Conservation (phyloP, 2,113 vertebrate genomes). For the Philantomba maxwellii region DNA sequence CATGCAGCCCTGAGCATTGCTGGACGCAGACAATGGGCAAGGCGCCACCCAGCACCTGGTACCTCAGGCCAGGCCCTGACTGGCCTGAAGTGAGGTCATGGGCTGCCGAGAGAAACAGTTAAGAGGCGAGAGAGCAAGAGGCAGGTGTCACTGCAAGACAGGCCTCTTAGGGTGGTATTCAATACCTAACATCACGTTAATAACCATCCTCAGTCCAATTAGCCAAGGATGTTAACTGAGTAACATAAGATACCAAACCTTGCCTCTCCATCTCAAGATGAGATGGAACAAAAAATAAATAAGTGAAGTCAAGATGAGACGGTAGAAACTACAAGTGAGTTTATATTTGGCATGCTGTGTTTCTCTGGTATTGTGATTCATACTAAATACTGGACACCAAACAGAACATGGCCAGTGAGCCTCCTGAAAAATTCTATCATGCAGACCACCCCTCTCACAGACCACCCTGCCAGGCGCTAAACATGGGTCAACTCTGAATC, state of each 20-base stretch:
- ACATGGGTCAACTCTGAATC: background rate
- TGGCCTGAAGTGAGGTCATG: background rate
- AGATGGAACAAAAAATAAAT: background rate
- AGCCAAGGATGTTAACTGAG: conserved; percentile 24
- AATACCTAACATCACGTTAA: conserved; percentile 49
- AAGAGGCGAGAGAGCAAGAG: conserved; percentile 11
- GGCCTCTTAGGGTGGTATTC: conserved; percentile 7
- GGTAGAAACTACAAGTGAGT: background rate
- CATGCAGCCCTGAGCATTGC: background rate
- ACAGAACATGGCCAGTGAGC: conserved; percentile 9
- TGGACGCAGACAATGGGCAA: background rate
- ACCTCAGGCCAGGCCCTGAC: background rate
- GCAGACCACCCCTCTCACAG: background rate
- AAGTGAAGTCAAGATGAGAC: background rate
- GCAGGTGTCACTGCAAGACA: background rate
- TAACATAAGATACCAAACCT: background rate
- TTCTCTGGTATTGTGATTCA: conserved; percentile 31
- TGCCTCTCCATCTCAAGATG: background rate
- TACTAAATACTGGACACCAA: background rate
- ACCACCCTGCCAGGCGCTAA: background rate
- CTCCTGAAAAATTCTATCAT: background rate
- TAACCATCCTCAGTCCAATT: conserved; percentile 34
- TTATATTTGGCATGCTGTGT: background rate
- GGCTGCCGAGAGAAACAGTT: background rate
- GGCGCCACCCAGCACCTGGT: background rate